Evolutionary conservation across 2,797 vertebrate species (phyloP).

Genomic region (Myotis planiceps): DNA sequence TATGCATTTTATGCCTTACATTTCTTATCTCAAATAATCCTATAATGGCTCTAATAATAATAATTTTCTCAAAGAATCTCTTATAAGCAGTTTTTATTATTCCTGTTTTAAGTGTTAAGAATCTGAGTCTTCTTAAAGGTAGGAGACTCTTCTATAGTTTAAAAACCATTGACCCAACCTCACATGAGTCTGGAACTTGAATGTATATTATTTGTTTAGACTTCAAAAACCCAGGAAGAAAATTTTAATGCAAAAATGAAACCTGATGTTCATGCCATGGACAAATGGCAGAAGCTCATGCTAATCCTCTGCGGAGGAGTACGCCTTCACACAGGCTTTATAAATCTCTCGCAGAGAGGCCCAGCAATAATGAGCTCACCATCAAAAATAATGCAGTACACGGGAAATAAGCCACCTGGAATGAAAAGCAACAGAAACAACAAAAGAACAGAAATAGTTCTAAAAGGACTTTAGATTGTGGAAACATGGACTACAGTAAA

Average conservation of each 20-base stretch:
- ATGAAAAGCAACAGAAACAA: neutral
- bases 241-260: neutral
- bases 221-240: neutral
- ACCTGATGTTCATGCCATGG: neutral
- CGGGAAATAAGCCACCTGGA: neutral
- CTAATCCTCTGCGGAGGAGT: neutral
- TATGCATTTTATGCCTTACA: neutral
- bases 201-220: neutral
- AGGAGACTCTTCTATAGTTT: neutral
- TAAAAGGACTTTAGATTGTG: constrained; percentile 3
- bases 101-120: neutral
- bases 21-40: neutral
- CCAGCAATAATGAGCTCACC: neutral
- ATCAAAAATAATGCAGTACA: neutral
- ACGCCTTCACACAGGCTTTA: neutral
- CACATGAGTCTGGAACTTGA: neutral
- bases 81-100: neutral
- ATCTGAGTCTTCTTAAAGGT: neutral
- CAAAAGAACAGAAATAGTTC: neutral
- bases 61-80: neutral
- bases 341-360: neutral
- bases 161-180: neutral
- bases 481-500: neutral
- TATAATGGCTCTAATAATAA: neutral
- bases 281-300: neutral